Conservation (phyloP, 1,140 invertebrate species). For the Thaumatotibia leucotreta region DNA sequence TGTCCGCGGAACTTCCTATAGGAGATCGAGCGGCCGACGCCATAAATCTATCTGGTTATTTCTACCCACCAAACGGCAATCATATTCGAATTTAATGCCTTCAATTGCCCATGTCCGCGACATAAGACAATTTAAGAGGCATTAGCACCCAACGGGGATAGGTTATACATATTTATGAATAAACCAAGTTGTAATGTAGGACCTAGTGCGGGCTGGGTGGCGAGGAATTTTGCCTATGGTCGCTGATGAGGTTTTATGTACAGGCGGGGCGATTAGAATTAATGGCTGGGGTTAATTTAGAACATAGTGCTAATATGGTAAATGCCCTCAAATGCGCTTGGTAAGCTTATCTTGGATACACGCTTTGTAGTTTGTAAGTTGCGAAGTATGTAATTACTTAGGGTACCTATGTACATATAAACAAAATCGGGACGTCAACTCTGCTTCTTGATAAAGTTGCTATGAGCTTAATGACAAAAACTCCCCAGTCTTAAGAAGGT, state of each 20-base stretch:
- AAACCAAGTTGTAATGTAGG: conserved; percentile 43
- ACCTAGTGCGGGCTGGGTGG: not conserved
- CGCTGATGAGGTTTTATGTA: not conserved
- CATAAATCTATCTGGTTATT: conserved; percentile 42
- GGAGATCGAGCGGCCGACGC: conserved; percentile 13
- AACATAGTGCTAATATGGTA: not conserved
- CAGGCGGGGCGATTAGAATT: not conserved
- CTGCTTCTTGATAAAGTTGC: too few relatives aligned
- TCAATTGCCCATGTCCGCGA: conserved; percentile 31
- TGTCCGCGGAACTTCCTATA: conserved; percentile 1
- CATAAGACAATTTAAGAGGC: conserved; percentile 48
- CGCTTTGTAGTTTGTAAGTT: too few relatives aligned
- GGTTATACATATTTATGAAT: conserved; percentile 55
- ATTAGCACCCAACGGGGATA: conserved; percentile 42
- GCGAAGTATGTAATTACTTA: too few relatives aligned
- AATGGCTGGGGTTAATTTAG: not conserved
- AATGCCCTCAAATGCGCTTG: not conserved
- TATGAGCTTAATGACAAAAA: not conserved
- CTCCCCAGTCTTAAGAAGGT: too few relatives aligned
- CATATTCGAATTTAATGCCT: conserved; percentile 37
- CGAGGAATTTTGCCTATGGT: not conserved
- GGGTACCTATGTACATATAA: too few relatives aligned
- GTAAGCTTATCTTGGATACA: too few relatives aligned
- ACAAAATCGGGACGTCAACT: not conserved
- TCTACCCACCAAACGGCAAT: conserved; percentile 24